Percentiles rank a stretch among this genome's conserved stretches.
These are phyloP conservation scores for Rhingia campestris DNA, from an alignment of 2,888 invertebrate species.

Conservation along the genomic window DNA sequence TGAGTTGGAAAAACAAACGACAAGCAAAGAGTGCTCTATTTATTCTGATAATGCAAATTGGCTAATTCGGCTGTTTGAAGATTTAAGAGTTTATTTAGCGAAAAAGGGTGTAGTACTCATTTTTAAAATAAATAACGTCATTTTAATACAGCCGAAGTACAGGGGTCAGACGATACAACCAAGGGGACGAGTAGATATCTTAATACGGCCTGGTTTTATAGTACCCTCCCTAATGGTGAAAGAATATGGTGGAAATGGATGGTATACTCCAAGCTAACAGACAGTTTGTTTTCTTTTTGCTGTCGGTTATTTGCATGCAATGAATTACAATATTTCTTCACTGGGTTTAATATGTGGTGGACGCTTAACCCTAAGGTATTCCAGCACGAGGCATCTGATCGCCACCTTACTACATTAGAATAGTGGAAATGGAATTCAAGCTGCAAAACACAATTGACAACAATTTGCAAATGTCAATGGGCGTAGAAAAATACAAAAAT, in stretches of 20 bases:
- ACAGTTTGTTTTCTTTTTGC: too few relatives aligned
- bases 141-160: constrained; percentile 27
- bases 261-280: neutral
- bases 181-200: constrained; percentile 27
- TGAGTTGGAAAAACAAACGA: too few relatives aligned
- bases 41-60: too few relatives aligned
- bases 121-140: constrained; percentile 16
- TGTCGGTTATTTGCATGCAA: neutral
- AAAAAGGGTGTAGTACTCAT: constrained; percentile 1
- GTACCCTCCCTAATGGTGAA: neutral
- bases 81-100: too few relatives aligned
- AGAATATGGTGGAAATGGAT: too few relatives aligned
- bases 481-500: neutral
- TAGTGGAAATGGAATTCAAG: neutral
- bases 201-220: constrained; percentile 13
- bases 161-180: constrained; percentile 22
- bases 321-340: neutral
- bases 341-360: neutral
- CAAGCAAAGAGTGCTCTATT: too few relatives aligned
- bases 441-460: neutral
- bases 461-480: neutral
- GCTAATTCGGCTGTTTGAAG: too few relatives aligned
- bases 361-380: neutral
- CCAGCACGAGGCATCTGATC: neutral
- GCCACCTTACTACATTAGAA: neutral